Evolutionary conservation across 2,113 vertebrate genomes (phyloP).

Genomic region (Alaudala cheleensis): DNA sequence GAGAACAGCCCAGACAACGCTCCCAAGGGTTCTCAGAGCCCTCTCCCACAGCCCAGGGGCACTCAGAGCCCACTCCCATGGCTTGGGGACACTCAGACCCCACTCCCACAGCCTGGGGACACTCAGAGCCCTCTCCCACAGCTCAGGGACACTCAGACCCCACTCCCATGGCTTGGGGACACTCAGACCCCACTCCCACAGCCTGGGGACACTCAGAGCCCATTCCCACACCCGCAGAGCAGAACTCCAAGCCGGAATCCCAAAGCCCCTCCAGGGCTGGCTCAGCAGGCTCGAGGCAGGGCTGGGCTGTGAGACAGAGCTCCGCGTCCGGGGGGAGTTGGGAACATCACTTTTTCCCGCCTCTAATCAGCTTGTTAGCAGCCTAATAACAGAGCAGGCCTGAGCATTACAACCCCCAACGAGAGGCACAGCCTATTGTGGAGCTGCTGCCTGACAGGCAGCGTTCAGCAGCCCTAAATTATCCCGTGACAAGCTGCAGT

Average conservation of each 20-base stretch:
- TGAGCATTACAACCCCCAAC: constrained; percentile 42
- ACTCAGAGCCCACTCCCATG: accelerated
- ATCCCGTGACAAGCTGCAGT: constrained; percentile 73
- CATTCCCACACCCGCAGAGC: not conserved
- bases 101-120: not conserved
- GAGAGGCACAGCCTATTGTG: constrained; percentile 64
- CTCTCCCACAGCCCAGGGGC: not conserved
- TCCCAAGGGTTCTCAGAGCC: not conserved
- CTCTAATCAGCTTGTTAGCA: constrained; percentile 74
- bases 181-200: not conserved
- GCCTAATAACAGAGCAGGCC: constrained; percentile 63
- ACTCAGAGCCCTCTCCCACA: not conserved
- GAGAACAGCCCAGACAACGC: accelerated
- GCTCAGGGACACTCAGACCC: not conserved
- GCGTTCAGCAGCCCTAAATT: constrained; percentile 74
- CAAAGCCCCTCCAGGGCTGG: not conserved
- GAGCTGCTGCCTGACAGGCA: constrained; percentile 67
- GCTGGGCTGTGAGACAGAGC: not conserved
- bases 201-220: not conserved
- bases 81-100: too few relatives aligned
- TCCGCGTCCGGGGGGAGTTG: constrained; percentile 22
- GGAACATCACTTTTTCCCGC: constrained; percentile 47
- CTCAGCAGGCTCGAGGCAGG: not conserved
- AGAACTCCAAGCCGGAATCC: not conserved
- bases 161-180: accelerated